Percentiles rank a stretch among this genome's conserved stretches.
phyloP scores from a whole-genome alignment of 1,140 invertebrate species.

The Spodoptera frugiperda region DNA sequence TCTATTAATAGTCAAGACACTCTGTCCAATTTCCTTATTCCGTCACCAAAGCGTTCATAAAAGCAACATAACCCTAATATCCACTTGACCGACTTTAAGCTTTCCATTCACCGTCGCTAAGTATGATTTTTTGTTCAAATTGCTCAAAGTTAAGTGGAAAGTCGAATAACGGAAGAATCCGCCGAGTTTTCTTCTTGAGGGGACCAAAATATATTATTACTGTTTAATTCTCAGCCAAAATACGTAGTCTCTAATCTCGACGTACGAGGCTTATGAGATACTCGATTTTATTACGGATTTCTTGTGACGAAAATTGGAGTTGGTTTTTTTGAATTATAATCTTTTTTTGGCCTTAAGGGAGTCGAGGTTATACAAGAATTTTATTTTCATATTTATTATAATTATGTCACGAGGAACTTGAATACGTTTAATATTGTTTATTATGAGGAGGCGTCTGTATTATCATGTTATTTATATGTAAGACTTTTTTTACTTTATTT shows the following conservation, averaged over 20 bases:
- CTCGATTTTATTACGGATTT: conserved; percentile 32
- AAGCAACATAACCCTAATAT: conserved; percentile 26
- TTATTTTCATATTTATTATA: conserved; percentile 1
- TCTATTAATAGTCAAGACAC: neutral
- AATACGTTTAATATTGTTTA: neutral
- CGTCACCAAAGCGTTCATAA: neutral
- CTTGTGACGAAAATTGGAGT: conserved; percentile 28
- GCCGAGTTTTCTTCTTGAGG: conserved; percentile 8
- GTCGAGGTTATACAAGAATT: neutral
- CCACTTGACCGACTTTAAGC: conserved; percentile 25
- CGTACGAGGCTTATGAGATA: conserved; percentile 21
- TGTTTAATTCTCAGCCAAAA: conserved; percentile 32
- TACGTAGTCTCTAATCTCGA: conserved; percentile 25
- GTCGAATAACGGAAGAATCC: conserved; percentile 17
- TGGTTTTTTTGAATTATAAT: conserved; percentile 22
- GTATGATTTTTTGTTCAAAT: conserved; percentile 38
- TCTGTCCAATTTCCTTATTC: conserved; percentile 11
- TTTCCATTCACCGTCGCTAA: conserved; percentile 9
- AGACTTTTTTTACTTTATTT: no score
- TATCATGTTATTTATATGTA: no score
- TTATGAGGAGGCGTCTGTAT: neutral
- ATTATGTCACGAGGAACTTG: conserved; percentile 9
- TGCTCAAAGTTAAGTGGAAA: conserved; percentile 31
- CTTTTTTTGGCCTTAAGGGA: conserved; percentile 9
- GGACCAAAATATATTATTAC: conserved; percentile 18